These are phyloP conservation scores for Triops cancriformis DNA, from an alignment of 1,140 invertebrate species.

Conservation along the genomic window DNA sequence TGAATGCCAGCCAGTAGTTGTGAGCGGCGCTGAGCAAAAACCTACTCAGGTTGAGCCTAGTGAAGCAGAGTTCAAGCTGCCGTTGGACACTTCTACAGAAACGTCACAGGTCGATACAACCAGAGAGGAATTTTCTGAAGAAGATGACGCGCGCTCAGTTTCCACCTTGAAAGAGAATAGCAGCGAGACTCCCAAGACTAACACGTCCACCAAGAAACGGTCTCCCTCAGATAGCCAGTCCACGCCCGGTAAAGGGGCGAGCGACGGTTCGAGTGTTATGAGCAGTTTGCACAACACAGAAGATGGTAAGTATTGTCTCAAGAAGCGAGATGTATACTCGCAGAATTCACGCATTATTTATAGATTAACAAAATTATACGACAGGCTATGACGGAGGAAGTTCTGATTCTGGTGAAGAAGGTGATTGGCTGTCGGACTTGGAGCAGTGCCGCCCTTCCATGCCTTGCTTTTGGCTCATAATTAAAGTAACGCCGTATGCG, in stretches of 20 bases:
- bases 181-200: not conserved
- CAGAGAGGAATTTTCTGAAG: not conserved
- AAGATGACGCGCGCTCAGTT: not conserved
- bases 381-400: slow-evolving; percentile 53
- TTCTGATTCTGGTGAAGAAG: slow-evolving; percentile 54
- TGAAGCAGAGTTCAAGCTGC: not conserved
- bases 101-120: not conserved
- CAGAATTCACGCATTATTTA: not conserved
- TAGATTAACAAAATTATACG: not conserved
- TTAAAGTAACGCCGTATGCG: slow-evolving; percentile 50
- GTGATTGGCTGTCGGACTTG: slow-evolving; percentile 49
- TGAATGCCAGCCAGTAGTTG: slow-evolving; percentile 29
- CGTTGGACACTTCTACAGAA: not conserved
- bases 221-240: slow-evolving; percentile 27
- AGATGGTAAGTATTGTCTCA: slow-evolving; percentile 36
- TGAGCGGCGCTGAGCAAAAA: slow-evolving; percentile 21
- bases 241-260: slow-evolving; percentile 40
- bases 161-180: not conserved
- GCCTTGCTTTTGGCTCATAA: slow-evolving; percentile 70
- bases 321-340: not conserved
- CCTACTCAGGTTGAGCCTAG: not conserved
- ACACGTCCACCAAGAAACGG: not conserved
- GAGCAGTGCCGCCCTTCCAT: slow-evolving; percentile 34
- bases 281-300: slow-evolving; percentile 43
- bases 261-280: slow-evolving; percentile 43